Evolutionary conservation across 2,888 invertebrate species (phyloP).

Genomic region (Epinotia bilunana): DNA sequence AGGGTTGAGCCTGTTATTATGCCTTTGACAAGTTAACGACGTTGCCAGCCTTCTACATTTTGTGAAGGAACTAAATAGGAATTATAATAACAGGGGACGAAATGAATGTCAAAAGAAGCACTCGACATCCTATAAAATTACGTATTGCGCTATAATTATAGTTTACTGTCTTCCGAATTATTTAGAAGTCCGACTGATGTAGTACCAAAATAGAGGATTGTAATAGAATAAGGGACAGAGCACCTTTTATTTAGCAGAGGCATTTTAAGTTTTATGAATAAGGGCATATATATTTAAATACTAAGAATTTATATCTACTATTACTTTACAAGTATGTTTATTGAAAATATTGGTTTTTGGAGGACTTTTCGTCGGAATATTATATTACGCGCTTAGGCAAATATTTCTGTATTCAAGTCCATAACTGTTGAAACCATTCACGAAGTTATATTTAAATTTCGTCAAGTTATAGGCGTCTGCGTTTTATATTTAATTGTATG

Average conservation of each 20-base stretch:
- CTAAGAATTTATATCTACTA: not conserved
- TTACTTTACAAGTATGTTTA: conserved; percentile 7
- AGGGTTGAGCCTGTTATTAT: conserved; percentile 49
- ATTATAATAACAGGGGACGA: conserved; percentile 31
- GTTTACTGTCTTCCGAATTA: not conserved
- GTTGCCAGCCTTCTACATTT: conserved; percentile 43
- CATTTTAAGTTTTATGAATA: too few species aligned
- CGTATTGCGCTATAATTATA: conserved; percentile 13
- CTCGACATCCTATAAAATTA: not conserved
- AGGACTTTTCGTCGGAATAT: conserved; percentile 28
- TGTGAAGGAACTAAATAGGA: conserved; percentile 29
- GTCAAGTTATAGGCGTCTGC: conserved; percentile 48
- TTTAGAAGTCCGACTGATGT: not conserved
- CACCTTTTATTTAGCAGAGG: too few species aligned
- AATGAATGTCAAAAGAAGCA: conserved; percentile 17
- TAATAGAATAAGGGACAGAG: too few species aligned
- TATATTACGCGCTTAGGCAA: conserved; percentile 51
- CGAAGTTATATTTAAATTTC: conserved; percentile 48
- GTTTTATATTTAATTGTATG: conserved; percentile 1
- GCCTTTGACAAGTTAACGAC: conserved; percentile 54
- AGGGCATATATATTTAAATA: too few species aligned
- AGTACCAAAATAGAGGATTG: not conserved
- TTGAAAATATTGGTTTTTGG: not conserved
- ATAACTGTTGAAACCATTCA: conserved; percentile 59
- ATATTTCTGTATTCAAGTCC: conserved; percentile 57